A percentile compares a stretch with the other conserved stretches of the same genome.
These are phyloP conservation scores for Vulpes lagopus DNA, from an alignment of 2,113 vertebrate genomes.

Conservation along the genomic window DNA sequence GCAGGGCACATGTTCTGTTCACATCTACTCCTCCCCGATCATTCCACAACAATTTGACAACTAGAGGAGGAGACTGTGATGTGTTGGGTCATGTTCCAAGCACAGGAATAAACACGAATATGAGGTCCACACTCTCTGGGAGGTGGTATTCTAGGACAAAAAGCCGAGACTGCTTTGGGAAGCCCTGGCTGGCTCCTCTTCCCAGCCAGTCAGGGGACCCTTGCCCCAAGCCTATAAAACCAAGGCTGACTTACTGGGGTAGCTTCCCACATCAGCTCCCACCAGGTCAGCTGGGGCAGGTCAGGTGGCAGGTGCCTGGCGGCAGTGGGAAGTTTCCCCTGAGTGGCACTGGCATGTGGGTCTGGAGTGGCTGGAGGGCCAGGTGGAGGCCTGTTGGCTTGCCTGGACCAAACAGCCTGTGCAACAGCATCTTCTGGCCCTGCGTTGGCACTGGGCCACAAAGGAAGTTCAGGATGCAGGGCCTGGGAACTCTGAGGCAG, in stretches of 20 bases:
- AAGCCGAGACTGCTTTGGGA: background rate
- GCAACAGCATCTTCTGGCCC: background rate
- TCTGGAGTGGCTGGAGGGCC: background rate
- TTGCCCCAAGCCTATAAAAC: background rate
- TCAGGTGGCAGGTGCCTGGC: background rate
- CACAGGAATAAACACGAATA: background rate
- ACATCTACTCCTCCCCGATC: background rate
- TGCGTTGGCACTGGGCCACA: background rate
- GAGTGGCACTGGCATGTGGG: background rate
- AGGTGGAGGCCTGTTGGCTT: background rate
- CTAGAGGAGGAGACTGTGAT: accelerated
- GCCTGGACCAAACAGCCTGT: accelerated
- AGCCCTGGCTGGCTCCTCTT: background rate
- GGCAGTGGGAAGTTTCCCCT: background rate
- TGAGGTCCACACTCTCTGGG: background rate
- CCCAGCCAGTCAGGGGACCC: background rate
- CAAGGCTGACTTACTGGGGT: background rate
- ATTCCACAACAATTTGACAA: background rate
- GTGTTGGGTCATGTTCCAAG: accelerated
- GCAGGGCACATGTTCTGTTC: background rate
- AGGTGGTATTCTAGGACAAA: background rate
- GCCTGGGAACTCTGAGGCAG: background rate
- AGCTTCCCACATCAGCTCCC: background rate
- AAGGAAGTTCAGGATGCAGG: background rate
- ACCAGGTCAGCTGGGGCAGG: background rate